Conservation (phyloP, 2,797 vertebrate genomes). For the Antrozous pallidus region DNA sequence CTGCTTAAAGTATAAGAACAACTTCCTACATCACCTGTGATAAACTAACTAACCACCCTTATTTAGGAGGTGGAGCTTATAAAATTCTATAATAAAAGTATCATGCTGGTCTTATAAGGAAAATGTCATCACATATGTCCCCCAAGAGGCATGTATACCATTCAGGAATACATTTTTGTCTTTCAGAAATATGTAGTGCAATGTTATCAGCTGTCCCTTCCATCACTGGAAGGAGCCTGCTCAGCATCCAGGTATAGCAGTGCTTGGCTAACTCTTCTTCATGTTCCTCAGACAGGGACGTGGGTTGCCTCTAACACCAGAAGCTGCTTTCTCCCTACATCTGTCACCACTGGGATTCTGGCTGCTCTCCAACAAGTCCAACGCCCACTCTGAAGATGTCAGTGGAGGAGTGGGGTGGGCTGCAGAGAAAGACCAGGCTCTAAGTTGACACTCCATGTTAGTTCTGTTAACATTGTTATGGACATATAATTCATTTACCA, state of each 20-base stretch:
- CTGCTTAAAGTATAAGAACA: neutral
- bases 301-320: slow-evolving; percentile 90
- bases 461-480: neutral
- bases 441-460: neutral
- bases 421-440: neutral
- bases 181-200: slow-evolving; percentile 88
- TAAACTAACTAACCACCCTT: slow-evolving; percentile 29
- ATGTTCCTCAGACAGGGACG: slow-evolving; percentile 89
- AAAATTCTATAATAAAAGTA: slow-evolving; percentile 72
- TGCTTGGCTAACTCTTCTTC: slow-evolving; percentile 91
- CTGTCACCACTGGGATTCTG: slow-evolving; percentile 82
- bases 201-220: slow-evolving; percentile 90
- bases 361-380: neutral
- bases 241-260: slow-evolving; percentile 91
- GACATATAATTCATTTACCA: neutral
- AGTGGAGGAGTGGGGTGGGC: too few species aligned
- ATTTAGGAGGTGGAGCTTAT: slow-evolving; percentile 43
- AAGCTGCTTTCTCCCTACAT: slow-evolving; percentile 86
- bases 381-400: neutral
- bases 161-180: slow-evolving; percentile 93
- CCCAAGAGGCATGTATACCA: slow-evolving; percentile 93
- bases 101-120: slow-evolving; percentile 47
- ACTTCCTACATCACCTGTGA: neutral
- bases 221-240: slow-evolving; percentile 88
- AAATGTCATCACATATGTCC: slow-evolving; percentile 86